Evolutionary conservation across 1,140 invertebrate species (phyloP).

Genomic region (Mya arenaria): DNA sequence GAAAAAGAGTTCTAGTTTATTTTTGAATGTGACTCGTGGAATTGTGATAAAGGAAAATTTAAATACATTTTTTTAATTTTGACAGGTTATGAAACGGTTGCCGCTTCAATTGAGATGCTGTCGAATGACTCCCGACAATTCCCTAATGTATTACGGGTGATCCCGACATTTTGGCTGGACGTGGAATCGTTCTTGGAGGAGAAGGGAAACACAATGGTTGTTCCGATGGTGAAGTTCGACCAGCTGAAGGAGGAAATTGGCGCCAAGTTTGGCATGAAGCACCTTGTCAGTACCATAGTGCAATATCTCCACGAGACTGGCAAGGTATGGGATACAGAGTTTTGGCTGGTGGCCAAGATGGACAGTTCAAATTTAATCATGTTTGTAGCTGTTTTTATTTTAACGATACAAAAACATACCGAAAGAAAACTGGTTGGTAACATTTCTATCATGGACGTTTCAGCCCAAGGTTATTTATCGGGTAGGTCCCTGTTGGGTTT

Average conservation of each 20-base stretch:
- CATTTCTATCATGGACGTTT: too few relatives aligned
- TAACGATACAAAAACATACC: too few relatives aligned
- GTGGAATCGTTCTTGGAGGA: conserved; percentile 76
- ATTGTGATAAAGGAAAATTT: too few relatives aligned
- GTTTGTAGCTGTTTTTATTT: too few relatives aligned
- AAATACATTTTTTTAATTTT: not conserved
- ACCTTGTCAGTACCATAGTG: conserved; percentile 69
- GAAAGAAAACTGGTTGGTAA: too few relatives aligned
- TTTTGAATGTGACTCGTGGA: too few relatives aligned
- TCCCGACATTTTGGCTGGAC: conserved; percentile 78
- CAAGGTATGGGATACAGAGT: conserved; percentile 70
- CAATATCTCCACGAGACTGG: conserved; percentile 77
- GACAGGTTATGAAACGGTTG: conserved; percentile 70
- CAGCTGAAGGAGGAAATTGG: conserved; percentile 70
- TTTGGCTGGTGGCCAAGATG: too few relatives aligned
- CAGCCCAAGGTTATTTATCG: too few relatives aligned
- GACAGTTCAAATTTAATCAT: too few relatives aligned
- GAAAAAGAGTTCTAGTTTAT: too few relatives aligned
- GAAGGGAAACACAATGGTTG: conserved; percentile 70
- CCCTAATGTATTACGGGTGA: conserved; percentile 72
- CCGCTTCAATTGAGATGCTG: conserved; percentile 67
- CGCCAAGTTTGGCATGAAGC: conserved; percentile 77
- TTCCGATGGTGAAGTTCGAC: conserved; percentile 73
- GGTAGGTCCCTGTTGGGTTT: too few relatives aligned
- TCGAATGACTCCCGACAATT: conserved; percentile 71